These are phyloP conservation scores for Hydractinia symbiolongicarpus DNA, from an alignment of 30 jellyfish, hydroid and myxozoan species.

Conservation along the genomic window DNA sequence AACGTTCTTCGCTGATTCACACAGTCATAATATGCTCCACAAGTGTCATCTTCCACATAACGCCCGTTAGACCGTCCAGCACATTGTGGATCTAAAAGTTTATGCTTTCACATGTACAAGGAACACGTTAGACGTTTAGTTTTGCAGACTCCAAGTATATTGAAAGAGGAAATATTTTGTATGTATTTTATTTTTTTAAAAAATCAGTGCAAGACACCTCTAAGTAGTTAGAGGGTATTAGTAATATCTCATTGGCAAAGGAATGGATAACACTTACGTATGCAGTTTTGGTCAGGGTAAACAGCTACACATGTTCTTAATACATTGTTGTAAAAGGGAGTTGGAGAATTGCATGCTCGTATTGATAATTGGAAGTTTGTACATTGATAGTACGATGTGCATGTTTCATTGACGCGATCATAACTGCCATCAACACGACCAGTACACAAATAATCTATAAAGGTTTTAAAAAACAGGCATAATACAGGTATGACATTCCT, in stretches of 20 bases:
- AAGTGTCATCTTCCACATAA: constrained; percentile 8
- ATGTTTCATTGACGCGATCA: not conserved
- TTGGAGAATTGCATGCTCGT: not conserved
- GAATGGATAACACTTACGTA: not conserved
- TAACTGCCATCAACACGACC: constrained; percentile 19
- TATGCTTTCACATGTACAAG: not conserved
- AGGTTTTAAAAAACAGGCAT: too few species aligned
- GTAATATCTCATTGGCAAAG: too few species aligned
- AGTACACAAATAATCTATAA: not conserved
- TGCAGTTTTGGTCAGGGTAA: constrained; percentile 1
- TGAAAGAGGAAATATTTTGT: not conserved
- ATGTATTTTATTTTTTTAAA: not conserved
- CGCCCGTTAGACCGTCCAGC: not conserved
- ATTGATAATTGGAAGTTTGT: not conserved
- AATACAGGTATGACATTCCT: too few species aligned
- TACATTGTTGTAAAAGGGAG: not conserved
- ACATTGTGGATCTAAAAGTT: constrained; percentile 12
- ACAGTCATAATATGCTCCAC: not conserved
- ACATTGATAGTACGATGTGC: constrained; percentile 13
- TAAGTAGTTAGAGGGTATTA: too few species aligned
- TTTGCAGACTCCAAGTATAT: not conserved
- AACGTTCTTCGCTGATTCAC: constrained; percentile 1
- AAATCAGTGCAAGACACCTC: not conserved
- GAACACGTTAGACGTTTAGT: not conserved
- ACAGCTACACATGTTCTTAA: constrained; percentile 5